Base-by-base conservation (phyloP, 2,888 invertebrate genomes). In the Diachrysia chrysitis region DNA sequence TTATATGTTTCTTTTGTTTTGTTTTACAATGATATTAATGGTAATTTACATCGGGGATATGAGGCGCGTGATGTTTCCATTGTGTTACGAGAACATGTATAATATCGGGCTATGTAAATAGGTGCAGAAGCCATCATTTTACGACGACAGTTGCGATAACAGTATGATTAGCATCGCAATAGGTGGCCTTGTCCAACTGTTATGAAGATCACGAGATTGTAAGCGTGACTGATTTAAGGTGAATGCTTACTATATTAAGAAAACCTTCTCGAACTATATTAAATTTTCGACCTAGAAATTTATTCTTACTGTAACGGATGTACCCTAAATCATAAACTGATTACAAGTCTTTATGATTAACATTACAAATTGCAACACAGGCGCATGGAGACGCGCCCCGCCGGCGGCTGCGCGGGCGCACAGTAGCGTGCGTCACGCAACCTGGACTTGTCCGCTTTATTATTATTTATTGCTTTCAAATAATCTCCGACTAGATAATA, bases 381-480 rank as follows among this genome's bases (percentile, higher is more conserved):
- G 73, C 55, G 21, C 56, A 58, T 80, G 78, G 81, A 78, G 59
- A 62, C 55, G 67, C 67, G 60, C 78, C 21, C 37, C 56, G 63
- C 62, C 65, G 35, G 67, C 65, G 63, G 64, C 62, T 66, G 59
- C 72, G 68, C 78, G 12, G 69, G 74, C 73, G 78, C 74, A 86
- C 88, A 83, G 92, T 94, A 89, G 93, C 94, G 94, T 94, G 94
- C 90, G 83, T 90, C 94, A 94, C 94, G 94, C 94, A 87, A 93
- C 84, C 87, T 78, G 78, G 77, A 83, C 88, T 83, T 87, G 90
- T 89, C 89, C 82, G 84, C 88, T 93, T 92, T 92, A 93, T 92
- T 94, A 94, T 94, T 94, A 94, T 95, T 94, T 94, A 94, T 93
- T 93, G 89, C 89, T 89, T 89, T 90, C 90, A 92, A 92, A 91